These are phyloP conservation scores for Anguilla anguilla DNA, from an alignment of 2,797 vertebrate genomes.

Conservation along the genomic window DNA sequence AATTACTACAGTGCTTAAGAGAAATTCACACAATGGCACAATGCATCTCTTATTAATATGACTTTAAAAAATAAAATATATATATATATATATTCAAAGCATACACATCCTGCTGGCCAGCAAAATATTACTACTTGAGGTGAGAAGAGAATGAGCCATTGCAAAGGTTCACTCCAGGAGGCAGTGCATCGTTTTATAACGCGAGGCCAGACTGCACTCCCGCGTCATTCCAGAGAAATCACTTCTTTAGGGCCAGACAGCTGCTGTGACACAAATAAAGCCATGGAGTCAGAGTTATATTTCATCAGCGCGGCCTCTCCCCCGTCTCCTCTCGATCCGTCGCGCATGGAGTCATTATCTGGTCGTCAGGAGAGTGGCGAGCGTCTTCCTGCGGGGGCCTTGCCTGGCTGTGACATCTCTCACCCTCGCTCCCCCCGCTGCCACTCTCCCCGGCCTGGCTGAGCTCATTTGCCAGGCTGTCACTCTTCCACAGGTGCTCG, in stretches of 20 bases:
- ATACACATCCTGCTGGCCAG: constrained; percentile 6
- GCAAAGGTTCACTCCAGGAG: constrained; percentile 6
- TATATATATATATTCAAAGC: constrained; percentile 23
- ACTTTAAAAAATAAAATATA: neutral
- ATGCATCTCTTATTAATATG: constrained; percentile 13
- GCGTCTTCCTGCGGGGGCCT: neutral
- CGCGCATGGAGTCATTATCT: constrained; percentile 59
- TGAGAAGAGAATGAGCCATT: constrained; percentile 14
- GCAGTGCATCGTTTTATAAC: constrained; percentile 9
- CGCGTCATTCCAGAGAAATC: constrained; percentile 5
- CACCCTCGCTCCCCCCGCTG: neutral
- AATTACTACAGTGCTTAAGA: neutral
- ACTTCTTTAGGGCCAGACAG: neutral
- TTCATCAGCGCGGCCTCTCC: neutral
- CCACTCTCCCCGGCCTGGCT: neutral
- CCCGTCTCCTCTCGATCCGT: neutral
- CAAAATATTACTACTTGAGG: neutral
- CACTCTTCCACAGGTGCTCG: neutral
- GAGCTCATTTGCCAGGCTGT: neutral
- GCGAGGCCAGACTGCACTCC: neutral
- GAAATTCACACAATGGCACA: neutral
- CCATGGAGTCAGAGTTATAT: constrained; percentile 12
- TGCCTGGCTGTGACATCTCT: too few relatives aligned
- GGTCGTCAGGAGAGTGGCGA: constrained; percentile 52
- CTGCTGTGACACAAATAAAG: constrained; percentile 25